A percentile compares a stretch with the other conserved stretches of the same genome.
Conservation (phyloP, 2,888 invertebrate genomes). For the Chaetogeoica ovagalla region DNA sequence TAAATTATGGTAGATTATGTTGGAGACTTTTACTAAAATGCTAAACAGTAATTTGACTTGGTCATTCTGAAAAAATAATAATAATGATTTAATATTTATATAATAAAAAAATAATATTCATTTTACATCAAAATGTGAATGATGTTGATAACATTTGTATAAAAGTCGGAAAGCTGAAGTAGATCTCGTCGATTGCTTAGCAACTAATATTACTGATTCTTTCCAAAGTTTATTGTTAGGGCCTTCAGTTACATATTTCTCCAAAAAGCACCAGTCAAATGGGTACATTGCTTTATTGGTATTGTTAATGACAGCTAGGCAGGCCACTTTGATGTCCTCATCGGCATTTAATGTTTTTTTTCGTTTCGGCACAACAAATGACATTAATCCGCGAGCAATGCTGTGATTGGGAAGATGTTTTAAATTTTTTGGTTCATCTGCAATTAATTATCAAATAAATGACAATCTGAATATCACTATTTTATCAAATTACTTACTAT, state of each 20-base stretch:
- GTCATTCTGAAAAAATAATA: constrained; percentile 20
- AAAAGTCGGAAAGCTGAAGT: constrained; percentile 44
- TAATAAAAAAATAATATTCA: neutral
- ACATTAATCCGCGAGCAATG: constrained; percentile 42
- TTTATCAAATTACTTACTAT: constrained; percentile 12
- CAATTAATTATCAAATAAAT: constrained; percentile 1
- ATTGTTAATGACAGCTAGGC: constrained; percentile 22
- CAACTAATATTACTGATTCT: constrained; percentile 36
- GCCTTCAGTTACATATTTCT: constrained; percentile 34
- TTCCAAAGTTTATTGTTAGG: constrained; percentile 34
- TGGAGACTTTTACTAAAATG: constrained; percentile 37
- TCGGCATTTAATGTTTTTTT: constrained; percentile 35
- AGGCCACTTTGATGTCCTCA: constrained; percentile 13
- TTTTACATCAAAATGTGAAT: constrained; percentile 26
- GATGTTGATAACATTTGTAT: constrained; percentile 30
- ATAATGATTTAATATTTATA: neutral
- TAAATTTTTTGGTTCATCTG: constrained; percentile 46
- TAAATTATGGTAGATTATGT: constrained; percentile 38
- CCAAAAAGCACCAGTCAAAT: constrained; percentile 42
- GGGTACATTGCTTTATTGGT: constrained; percentile 43
- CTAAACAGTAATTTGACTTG: constrained; percentile 25
- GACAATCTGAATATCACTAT: neutral
- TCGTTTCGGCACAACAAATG: constrained; percentile 39
- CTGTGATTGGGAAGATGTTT: constrained; percentile 29
- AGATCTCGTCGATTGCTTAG: constrained; percentile 35